Base-by-base conservation (phyloP, 2,797 vertebrate genomes). In the Kryptopterus vitreolus region DNA sequence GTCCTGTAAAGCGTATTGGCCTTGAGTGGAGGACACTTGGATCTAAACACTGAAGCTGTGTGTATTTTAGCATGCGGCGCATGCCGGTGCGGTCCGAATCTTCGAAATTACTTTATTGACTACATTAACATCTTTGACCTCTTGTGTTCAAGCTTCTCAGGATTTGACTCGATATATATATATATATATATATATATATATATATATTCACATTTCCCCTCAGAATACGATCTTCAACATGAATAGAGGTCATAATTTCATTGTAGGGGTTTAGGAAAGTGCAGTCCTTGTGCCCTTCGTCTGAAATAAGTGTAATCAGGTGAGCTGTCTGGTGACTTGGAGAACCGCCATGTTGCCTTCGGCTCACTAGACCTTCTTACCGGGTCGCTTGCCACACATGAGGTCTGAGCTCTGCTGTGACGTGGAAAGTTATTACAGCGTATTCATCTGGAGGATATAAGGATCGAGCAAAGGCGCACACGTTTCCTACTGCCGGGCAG, bases 301-400 rank as follows among this genome's bases (percentile, higher is more conserved):
- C 65, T 29, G 55, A 52, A 76, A 22, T 35, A 33, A 70, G n/a
- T 66, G 35, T 20, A 13, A 43, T 71, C 52, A 43, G 57, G 46
- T 52, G 63, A 52, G 72, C 72, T 74, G 59, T 63, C 50, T n/a
- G 69, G 38, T 65, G 10, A 35, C 29, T 69, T 69, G 65, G 43
- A 69, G 43, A 18, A 15, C 13, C 53, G 73, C 33, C 65, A 58
- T 38, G 43, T 15, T 69, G 48, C 26, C 26, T 52, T 29, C 1
- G 43, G 46, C 26, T 70, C 26, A n/a, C 50, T 10, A 69, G 12
- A 50, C 26, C 62, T 52, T 62, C 22, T 11, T 52, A 53, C n/a
- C 10, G 3, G 50, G 11, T 72, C 50, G n/a, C 20, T 72, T 35
- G 31, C 29, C 50, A 31, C 69, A 35, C 69, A 53, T 29, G 9